phyloP scores from a whole-genome alignment of 2,113 vertebrate genomes.

The Ophiodon elongatus region DNA sequence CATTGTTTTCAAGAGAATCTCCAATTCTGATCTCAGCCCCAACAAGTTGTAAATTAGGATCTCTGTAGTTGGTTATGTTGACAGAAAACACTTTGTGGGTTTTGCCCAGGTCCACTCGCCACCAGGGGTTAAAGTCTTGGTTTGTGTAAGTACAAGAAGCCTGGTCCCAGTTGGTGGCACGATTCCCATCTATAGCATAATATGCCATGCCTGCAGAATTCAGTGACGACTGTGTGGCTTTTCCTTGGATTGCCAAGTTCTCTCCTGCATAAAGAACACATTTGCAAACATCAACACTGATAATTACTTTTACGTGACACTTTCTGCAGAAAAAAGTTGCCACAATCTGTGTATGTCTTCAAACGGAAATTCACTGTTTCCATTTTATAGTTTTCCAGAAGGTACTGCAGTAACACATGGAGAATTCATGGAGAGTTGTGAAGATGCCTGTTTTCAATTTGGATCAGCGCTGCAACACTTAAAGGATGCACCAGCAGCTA shows the following conservation, averaged over 20 bases:
- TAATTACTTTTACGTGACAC: not conserved
- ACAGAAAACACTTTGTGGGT: conserved; percentile 61
- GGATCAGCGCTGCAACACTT: not conserved
- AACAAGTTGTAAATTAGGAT: not conserved
- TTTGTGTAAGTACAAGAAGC: conserved; percentile 34
- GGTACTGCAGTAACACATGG: not conserved
- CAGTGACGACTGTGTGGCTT: conserved; percentile 60
- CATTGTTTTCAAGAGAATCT: conserved; percentile 52
- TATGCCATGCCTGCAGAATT: fast-evolving
- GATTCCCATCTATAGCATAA: conserved; percentile 60
- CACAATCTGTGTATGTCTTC: not conserved
- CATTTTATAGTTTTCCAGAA: not conserved
- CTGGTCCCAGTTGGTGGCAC: fast-evolving
- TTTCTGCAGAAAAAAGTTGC: not conserved
- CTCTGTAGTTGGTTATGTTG: conserved; percentile 13
- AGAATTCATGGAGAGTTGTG: too few species aligned
- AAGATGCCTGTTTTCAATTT: not conserved
- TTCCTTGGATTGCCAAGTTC: conserved; percentile 61
- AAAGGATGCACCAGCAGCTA: not conserved
- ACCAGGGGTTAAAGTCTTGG: not conserved
- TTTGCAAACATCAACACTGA: not conserved
- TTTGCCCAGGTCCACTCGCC: conserved; percentile 60
- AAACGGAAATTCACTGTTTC: not conserved
- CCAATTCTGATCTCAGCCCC: conserved; percentile 68
- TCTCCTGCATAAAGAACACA: conserved; percentile 30